Conservation (phyloP, 2,888 invertebrate species). For the Callosobruchus maculatus region DNA sequence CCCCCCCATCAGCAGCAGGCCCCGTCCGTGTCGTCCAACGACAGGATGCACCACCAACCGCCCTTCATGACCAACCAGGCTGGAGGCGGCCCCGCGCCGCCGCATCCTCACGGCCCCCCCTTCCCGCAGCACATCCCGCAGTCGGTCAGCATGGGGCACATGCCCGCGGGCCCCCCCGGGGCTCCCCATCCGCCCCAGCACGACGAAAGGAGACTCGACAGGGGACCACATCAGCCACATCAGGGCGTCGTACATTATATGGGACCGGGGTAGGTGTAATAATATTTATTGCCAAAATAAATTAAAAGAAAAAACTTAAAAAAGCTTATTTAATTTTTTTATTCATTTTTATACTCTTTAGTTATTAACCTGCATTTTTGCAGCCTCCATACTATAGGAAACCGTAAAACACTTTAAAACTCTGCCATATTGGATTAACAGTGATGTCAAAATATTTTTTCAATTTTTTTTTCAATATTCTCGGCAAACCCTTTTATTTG, state of each 20-base stretch:
- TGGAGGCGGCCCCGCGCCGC: slow-evolving; percentile 1
- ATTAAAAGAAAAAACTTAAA: no score
- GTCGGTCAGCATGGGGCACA: not conserved
- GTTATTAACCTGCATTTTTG: no score
- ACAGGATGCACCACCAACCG: slow-evolving; percentile 8
- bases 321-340: no score
- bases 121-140: slow-evolving; percentile 1
- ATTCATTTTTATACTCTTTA: no score
- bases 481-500: no score
- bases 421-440: no score
- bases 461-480: no score
- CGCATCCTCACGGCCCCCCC: not conserved
- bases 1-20: slow-evolving; percentile 4
- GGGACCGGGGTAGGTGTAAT: not conserved
- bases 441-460: no score
- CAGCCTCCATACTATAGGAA: no score
- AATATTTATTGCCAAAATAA: no score
- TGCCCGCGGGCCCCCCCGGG: not conserved
- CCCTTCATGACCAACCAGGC: slow-evolving; percentile 5
- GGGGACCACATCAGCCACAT: not conserved
- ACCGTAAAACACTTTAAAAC: no score
- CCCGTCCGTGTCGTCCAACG: slow-evolving; percentile 12
- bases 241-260: not conserved
- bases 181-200: slow-evolving; percentile 4
- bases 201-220: slow-evolving; percentile 1